Conservation (phyloP, 2,888 invertebrate species). For the Pollenia labialis region DNA sequence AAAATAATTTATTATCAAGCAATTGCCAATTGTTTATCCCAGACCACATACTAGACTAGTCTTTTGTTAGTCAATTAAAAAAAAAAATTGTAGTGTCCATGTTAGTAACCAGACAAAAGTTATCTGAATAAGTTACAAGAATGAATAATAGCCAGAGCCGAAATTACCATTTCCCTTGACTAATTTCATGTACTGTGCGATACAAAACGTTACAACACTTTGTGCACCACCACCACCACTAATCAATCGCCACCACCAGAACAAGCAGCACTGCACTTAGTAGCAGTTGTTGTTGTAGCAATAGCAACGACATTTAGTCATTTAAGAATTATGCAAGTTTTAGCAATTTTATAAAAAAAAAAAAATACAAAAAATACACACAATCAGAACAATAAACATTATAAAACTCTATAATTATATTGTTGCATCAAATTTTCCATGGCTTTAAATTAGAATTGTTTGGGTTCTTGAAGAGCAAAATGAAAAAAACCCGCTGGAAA, state of each 20-base stretch:
- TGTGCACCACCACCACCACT: conserved; percentile 31
- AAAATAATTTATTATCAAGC: too few relatives aligned
- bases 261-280: background rate
- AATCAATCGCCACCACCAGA: background rate
- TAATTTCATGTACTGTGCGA: background rate
- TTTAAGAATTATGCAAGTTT: conserved; percentile 69
- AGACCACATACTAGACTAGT: too few relatives aligned
- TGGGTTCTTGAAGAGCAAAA: conserved; percentile 69
- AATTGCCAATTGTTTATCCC: too few relatives aligned
- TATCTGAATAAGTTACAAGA: too few relatives aligned
- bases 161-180: background rate
- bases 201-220: conserved; percentile 3
- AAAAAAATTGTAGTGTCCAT: too few relatives aligned
- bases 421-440: conserved; percentile 64
- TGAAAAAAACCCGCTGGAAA: conserved; percentile 22
- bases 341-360: conserved; percentile 8
- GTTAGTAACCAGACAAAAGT: too few relatives aligned
- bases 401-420: conserved; percentile 64
- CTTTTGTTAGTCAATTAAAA: too few relatives aligned
- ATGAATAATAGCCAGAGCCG: too few relatives aligned
- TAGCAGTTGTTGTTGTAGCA: background rate
- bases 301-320: conserved; percentile 50
- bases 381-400: conserved; percentile 30
- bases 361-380: conserved; percentile 14
- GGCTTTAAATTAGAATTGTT: conserved; percentile 67